phyloP scores from a whole-genome alignment of 2,113 vertebrate genomes.

The Ailurus styani region DNA sequence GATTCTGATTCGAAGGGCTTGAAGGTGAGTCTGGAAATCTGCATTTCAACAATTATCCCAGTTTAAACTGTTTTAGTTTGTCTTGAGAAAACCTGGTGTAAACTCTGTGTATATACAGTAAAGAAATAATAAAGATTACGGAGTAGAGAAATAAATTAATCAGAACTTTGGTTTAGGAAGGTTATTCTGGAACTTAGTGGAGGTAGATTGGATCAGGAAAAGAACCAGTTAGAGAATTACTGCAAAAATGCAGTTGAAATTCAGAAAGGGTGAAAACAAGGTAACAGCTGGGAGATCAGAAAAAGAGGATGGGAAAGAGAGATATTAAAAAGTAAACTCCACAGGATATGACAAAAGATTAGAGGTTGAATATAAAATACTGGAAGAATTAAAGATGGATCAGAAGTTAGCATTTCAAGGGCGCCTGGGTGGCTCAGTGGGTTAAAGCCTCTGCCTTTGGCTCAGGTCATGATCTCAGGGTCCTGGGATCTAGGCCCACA shows the following conservation, averaged over 20 bases:
- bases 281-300: not conserved
- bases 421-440: too few species aligned
- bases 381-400: not conserved
- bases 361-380: not conserved
- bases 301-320: not conserved
- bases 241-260: not conserved
- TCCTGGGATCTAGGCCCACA: too few species aligned
- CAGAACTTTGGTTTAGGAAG: not conserved
- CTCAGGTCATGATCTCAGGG: too few species aligned
- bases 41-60: not conserved
- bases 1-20: not conserved
- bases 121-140: not conserved
- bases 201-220: not conserved
- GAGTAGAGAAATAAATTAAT: not conserved
- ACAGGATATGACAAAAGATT: not conserved
- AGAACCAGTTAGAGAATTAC: not conserved
- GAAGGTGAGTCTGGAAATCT: not conserved
- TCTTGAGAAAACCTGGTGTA: not conserved
- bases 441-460: too few species aligned
- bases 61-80: not conserved
- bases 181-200: not conserved
- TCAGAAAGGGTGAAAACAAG: not conserved
- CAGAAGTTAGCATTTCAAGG: not conserved
- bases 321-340: not conserved
- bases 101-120: not conserved